Percentiles rank a stretch among this genome's conserved stretches.
These are phyloP conservation scores for Ammodytes marinus DNA, from an alignment of 2,113 vertebrate species.

Conservation along the genomic window DNA sequence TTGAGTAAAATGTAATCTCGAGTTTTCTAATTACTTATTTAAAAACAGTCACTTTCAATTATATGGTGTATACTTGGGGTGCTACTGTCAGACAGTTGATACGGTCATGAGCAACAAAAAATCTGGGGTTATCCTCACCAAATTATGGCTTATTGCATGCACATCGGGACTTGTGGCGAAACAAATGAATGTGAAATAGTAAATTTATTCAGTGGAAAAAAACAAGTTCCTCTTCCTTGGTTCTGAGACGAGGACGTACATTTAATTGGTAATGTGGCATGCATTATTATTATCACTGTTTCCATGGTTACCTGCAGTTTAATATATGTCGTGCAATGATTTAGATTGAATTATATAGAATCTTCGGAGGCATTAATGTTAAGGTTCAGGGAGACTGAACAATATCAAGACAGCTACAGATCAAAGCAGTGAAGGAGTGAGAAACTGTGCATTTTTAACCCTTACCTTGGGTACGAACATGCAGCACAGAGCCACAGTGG, in stretches of 20 bases:
- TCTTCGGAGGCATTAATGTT: neutral
- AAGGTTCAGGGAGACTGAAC: neutral
- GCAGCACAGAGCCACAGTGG: slow-evolving; percentile 96
- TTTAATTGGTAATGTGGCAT: neutral
- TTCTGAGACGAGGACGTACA: neutral
- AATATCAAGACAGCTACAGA: neutral
- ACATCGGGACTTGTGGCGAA: neutral
- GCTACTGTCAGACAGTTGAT: neutral
- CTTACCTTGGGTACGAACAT: slow-evolving; percentile 97
- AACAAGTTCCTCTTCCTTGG: neutral
- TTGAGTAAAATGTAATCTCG: neutral
- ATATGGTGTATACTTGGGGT: neutral
- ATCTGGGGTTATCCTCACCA: neutral
- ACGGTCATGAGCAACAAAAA: neutral
- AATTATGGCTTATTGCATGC: neutral
- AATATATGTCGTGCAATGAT: neutral
- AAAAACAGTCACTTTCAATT: slow-evolving; percentile 15
- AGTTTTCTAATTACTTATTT: slow-evolving; percentile 4
- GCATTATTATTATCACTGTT: neutral
- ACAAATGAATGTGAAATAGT: neutral
- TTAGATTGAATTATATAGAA: neutral
- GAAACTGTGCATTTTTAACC: neutral
- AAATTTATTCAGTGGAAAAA: neutral
- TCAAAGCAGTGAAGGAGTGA: neutral
- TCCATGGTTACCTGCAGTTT: slow-evolving; percentile 4